Evolutionary conservation across 2,797 vertebrate species (phyloP).

Genomic region (Thamnophis elegans): DNA sequence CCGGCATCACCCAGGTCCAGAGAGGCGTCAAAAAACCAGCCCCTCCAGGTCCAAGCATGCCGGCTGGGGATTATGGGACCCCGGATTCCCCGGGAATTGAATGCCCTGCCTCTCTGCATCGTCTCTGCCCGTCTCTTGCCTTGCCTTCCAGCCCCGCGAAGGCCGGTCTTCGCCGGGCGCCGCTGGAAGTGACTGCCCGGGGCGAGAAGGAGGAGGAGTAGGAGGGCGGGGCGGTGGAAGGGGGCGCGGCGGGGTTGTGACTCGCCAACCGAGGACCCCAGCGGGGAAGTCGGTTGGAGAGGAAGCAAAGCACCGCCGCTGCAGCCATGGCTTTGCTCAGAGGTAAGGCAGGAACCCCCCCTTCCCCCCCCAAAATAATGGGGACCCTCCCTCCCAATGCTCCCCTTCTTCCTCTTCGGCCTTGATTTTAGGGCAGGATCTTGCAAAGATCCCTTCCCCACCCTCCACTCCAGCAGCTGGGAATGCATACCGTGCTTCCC

Average conservation of each 20-base stretch:
- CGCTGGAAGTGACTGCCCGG: background rate
- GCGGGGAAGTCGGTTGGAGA: background rate
- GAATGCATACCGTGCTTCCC: too few species aligned
- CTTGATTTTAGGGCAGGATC: background rate
- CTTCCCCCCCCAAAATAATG: background rate
- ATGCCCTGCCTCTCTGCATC: background rate
- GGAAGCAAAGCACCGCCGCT: background rate
- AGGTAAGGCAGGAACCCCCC: conserved; percentile 46
- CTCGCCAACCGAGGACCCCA: background rate
- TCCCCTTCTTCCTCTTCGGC: background rate
- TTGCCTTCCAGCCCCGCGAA: background rate
- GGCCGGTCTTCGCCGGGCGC: too few species aligned
- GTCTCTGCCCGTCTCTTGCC: background rate
- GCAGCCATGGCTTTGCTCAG: conserved; percentile 62
- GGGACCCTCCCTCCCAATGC: too few species aligned
- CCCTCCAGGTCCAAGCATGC: background rate
- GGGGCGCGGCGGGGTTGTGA: conserved; percentile 23
- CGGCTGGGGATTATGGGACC: background rate
- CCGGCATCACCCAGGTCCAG: background rate
- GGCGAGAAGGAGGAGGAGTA: background rate
- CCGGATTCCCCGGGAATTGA: background rate
- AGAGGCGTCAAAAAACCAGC: too few species aligned
- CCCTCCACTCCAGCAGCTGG: background rate
- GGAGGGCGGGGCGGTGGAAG: background rate
- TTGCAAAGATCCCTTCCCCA: too few species aligned